Evolutionary conservation across 2,797 vertebrate genomes (phyloP).

Genomic region (Pseudomugil tenellus): DNA sequence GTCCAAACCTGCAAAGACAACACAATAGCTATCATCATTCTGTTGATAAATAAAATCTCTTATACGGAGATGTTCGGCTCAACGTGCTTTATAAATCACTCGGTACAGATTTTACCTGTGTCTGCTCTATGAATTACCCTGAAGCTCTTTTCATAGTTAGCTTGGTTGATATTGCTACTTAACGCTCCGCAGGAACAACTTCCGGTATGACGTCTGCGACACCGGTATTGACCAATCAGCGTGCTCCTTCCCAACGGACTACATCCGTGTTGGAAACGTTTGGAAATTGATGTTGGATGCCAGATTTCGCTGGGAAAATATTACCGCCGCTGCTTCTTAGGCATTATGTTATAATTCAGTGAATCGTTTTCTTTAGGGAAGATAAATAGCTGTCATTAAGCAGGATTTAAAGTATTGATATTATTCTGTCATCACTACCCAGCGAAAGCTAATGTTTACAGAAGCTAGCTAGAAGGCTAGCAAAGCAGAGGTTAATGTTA

Average conservation of each 20-base stretch:
- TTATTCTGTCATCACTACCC: background rate
- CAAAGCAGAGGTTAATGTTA: slow-evolving; percentile 56
- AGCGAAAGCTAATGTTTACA: slow-evolving; percentile 48
- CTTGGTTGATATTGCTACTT: background rate
- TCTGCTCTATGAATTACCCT: slow-evolving; percentile 1
- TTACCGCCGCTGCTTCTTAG: background rate
- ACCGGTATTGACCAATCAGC: slow-evolving; percentile 56
- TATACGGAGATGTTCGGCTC: background rate
- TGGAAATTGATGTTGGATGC: slow-evolving; percentile 39
- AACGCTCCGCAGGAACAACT: slow-evolving; percentile 29
- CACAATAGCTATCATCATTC: slow-evolving; percentile 16
- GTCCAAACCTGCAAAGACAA: slow-evolving; percentile 64
- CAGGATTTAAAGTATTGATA: background rate
- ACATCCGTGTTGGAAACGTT: slow-evolving; percentile 63
- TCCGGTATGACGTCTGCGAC: slow-evolving; percentile 56
- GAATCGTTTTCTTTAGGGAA: background rate
- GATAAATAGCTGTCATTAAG: background rate
- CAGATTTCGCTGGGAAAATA: slow-evolving; percentile 12
- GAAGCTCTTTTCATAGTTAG: slow-evolving; percentile 41
- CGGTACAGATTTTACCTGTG: slow-evolving; percentile 51
- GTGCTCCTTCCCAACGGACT: background rate
- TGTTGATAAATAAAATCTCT: background rate
- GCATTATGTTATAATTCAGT: background rate
- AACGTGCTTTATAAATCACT: background rate
- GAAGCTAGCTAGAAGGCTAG: slow-evolving; percentile 55